Conservation (phyloP, 2,113 vertebrate genomes). For the Echinops telfairi region DNA sequence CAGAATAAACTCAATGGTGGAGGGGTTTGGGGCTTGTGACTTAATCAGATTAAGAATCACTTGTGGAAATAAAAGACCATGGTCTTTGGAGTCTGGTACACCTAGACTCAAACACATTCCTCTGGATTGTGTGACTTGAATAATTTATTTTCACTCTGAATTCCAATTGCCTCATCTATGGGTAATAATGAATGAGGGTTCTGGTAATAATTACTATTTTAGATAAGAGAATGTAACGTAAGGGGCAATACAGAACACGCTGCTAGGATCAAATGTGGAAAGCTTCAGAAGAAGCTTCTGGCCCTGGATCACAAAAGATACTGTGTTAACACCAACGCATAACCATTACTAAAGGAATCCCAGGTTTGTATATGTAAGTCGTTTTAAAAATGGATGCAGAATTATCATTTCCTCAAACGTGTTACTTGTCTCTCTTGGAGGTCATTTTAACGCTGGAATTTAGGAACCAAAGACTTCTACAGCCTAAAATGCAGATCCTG, state of each 20-base stretch:
- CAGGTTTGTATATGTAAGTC: neutral
- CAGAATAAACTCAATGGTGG: too few relatives aligned
- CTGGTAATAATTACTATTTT: neutral
- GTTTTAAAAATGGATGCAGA: neutral
- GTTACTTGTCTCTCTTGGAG: neutral
- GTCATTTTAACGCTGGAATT: slow-evolving; percentile 37
- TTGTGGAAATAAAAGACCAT: neutral
- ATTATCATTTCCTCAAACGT: neutral
- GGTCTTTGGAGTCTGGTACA: neutral
- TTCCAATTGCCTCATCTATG: neutral
- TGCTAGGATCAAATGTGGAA: neutral
- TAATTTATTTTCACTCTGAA: neutral
- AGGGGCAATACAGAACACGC: neutral
- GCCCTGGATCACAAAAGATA: neutral
- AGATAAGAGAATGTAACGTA: neutral
- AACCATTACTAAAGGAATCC: neutral
- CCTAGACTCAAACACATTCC: neutral
- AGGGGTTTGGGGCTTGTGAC: too few relatives aligned
- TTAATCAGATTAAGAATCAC: slow-evolving; percentile 1
- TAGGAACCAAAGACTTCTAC: slow-evolving; percentile 30
- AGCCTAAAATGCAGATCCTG: neutral
- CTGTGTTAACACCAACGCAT: neutral
- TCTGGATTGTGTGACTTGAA: neutral
- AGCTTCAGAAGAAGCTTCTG: neutral
- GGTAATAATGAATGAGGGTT: neutral